Evolutionary conservation across 2,113 vertebrate genomes (phyloP), one percentile per base, ranked within the genome.

Genomic region (Orthonyx spaldingii): DNA sequence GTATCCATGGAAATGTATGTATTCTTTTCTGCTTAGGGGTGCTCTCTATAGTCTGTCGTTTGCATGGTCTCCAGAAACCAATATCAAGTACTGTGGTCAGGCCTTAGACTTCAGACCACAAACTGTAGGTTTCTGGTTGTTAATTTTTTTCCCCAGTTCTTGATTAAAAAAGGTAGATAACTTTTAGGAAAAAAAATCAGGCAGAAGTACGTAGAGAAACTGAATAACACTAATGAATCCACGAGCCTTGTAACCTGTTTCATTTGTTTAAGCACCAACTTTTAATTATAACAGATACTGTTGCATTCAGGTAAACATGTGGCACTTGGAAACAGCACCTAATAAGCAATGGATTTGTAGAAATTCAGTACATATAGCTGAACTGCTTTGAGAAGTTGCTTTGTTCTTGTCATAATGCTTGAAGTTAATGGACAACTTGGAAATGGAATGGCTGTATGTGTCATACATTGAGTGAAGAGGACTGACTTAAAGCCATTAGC

Each of bases 401-500:
- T 98, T 98, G 97, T 98, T 98, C 97, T 98, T 98, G 98, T 98
- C 97, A 96, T 98, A 98, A 98, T 98, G 98, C 97, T 98, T 98
- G 95, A 96, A 98, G 98, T 97, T 98, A 99, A 99, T 98, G 98
- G 98, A 98, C 98, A 98, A 97, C 97, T 98, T n/a, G n/a, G 97
- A 98, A 98, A 97, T 97, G 97, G 97, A 98, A 98, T 90, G 93
- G 97, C 97, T 98, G 88, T 97, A 97, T 97, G 97, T 98, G 98
- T 99, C 98, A 99, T 97, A 95, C 92, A 93, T 81, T 98, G 98
- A 98, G 98, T 98, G 98, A 98, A 98, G 98, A 98, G 97, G 96
- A 97, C 98, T 98, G 98, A 98, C 98, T 98, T 98, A 98, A 99
- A 99, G 96, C 99, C 98, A 99, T 99, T 99, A 99, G 97, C 83